phyloP scores from a whole-genome alignment of 2,888 invertebrate genomes.

The Didymodactylos carnosus region DNA sequence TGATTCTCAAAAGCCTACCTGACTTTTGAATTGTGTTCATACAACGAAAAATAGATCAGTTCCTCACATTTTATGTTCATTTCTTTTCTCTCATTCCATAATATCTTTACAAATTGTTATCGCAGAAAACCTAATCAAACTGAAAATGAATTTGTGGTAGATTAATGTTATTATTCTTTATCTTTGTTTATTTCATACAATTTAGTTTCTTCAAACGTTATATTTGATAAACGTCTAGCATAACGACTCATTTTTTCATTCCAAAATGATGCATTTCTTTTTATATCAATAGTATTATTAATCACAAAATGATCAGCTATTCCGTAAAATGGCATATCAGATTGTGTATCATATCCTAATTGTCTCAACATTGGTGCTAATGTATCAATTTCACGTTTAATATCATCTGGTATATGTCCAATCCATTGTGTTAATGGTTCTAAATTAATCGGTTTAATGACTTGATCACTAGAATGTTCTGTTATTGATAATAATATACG shows the following conservation, averaged over 20 bases:
- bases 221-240: background rate
- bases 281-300: constrained; percentile 34
- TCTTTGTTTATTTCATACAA: too few relatives aligned
- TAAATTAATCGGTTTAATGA: constrained; percentile 86
- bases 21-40: too few relatives aligned
- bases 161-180: too few relatives aligned
- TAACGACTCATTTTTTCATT: constrained; percentile 19
- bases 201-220: too few relatives aligned
- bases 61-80: too few relatives aligned
- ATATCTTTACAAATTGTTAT: too few relatives aligned
- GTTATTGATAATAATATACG: constrained; percentile 82
- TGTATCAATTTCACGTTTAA: constrained; percentile 69
- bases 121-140: too few relatives aligned
- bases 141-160: too few relatives aligned
- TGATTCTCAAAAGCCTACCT: too few relatives aligned
- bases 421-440: constrained; percentile 56
- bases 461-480: constrained; percentile 91
- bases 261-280: constrained; percentile 31
- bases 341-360: constrained; percentile 71
- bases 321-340: constrained; percentile 85
- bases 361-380: constrained; percentile 81
- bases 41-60: too few relatives aligned
- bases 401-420: constrained; percentile 48
- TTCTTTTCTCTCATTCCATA: too few relatives aligned
- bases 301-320: constrained; percentile 55